A percentile compares a stretch with the other conserved stretches of the same genome.
These are phyloP conservation scores for Cartodere bifasciata DNA, from an alignment of 2,888 invertebrate species.

Conservation along the genomic window DNA sequence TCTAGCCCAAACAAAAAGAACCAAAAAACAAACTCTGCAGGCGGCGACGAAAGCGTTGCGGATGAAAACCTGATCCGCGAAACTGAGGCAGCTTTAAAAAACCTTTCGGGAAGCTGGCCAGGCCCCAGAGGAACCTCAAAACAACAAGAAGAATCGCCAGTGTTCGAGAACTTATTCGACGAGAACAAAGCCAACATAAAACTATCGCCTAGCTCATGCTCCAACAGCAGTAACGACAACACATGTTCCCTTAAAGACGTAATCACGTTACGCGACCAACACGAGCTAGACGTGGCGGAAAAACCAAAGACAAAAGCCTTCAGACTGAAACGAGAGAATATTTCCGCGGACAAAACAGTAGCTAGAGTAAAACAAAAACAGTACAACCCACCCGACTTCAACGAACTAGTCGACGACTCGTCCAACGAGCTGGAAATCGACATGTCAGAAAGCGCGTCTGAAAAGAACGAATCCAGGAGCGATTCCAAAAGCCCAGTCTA, in stretches of 20 bases:
- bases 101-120: conserved; percentile 77
- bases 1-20: conserved; percentile 31
- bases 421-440: conserved; percentile 69
- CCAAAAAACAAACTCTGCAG: conserved; percentile 36
- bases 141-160: conserved; percentile 62
- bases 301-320: conserved; percentile 25
- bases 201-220: conserved; percentile 53
- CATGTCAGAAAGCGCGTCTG: conserved; percentile 58
- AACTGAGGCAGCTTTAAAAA: conserved; percentile 77
- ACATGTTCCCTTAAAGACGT: conserved; percentile 55
- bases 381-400: conserved; percentile 62
- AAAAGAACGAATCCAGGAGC: conserved; percentile 40
- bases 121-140: conserved; percentile 50
- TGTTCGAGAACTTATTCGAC: conserved; percentile 74
- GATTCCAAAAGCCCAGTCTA: conserved; percentile 3
- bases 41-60: conserved; percentile 37
- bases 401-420: conserved; percentile 64
- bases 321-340: conserved; percentile 18
- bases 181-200: conserved; percentile 58
- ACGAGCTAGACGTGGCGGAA: conserved; percentile 26
- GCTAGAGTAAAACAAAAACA: conserved; percentile 1
- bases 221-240: conserved; percentile 44
- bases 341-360: conserved; percentile 23
- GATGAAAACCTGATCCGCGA: conserved; percentile 77
- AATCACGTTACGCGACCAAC: conserved; percentile 38